These are phyloP conservation scores for Asteroscopus sphinx DNA, from an alignment of 2,888 invertebrate genomes.

Conservation along the genomic window DNA sequence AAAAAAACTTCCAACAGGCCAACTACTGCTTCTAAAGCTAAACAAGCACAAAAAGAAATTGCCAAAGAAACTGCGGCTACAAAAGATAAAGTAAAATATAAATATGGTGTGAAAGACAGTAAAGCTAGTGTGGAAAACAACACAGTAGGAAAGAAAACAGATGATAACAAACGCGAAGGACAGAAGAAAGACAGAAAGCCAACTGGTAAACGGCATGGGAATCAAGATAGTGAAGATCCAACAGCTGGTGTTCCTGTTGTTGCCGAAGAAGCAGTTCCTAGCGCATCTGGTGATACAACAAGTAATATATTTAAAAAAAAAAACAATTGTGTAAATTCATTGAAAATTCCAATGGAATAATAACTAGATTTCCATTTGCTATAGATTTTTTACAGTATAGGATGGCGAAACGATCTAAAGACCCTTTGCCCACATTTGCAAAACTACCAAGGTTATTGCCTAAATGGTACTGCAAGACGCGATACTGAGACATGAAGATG, in stretches of 20 bases:
- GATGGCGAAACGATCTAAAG: too few species aligned
- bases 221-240: not conserved
- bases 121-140: conserved; percentile 15
- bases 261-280: conserved; percentile 3
- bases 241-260: not conserved
- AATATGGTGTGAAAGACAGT: conserved; percentile 20
- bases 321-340: too few species aligned
- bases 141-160: conserved; percentile 2
- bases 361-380: too few species aligned
- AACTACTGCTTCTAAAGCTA: conserved; percentile 40
- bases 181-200: conserved; percentile 21
- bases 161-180: conserved; percentile 3
- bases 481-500: too few species aligned
- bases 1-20: conserved; percentile 45
- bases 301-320: too few species aligned
- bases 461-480: too few species aligned
- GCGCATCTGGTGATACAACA: conserved; percentile 12
- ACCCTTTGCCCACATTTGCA: too few species aligned
- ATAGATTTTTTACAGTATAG: too few species aligned
- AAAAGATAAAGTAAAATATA: conserved; percentile 9
- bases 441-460: too few species aligned
- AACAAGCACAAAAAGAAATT: conserved; percentile 13
- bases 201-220: conserved; percentile 8
- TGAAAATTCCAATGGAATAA: too few species aligned
- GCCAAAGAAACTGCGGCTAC: conserved; percentile 4